Conservation (phyloP, 2,113 vertebrate species). For the Haliaeetus leucogaster region DNA sequence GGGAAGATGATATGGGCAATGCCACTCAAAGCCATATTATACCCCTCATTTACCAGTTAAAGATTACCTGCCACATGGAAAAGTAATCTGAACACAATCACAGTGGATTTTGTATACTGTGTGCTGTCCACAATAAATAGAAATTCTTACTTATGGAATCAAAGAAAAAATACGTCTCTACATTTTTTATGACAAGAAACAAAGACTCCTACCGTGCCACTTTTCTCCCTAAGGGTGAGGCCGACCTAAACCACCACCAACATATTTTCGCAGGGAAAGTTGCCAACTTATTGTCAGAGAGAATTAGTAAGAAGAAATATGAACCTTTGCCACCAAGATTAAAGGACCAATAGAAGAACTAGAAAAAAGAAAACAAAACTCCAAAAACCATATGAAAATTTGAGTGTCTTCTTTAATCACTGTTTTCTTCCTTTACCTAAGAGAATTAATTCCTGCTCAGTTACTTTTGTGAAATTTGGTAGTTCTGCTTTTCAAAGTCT, state of each 20-base stretch:
- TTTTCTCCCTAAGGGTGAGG: conserved; percentile 15
- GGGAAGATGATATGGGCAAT: not conserved
- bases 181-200: not conserved
- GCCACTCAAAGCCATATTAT: not conserved
- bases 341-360: not conserved
- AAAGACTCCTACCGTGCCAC: not conserved
- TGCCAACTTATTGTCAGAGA: conserved; percentile 41
- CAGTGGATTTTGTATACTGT: not conserved
- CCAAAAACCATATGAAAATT: not conserved
- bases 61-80: not conserved
- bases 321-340: not conserved
- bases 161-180: not conserved
- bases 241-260: not conserved
- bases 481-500: not conserved
- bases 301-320: conserved; percentile 13
- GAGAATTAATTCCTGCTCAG: not conserved
- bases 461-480: not conserved
- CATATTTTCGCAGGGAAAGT: not conserved
- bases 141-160: not conserved
- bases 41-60: not conserved
- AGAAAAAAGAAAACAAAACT: not conserved
- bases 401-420: not conserved
- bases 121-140: not conserved
- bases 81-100: not conserved
- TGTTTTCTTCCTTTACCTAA: not conserved